These are phyloP conservation scores for Leucoraja erinaceus DNA, from an alignment of 2,113 vertebrate species.

Conservation along the genomic window DNA sequence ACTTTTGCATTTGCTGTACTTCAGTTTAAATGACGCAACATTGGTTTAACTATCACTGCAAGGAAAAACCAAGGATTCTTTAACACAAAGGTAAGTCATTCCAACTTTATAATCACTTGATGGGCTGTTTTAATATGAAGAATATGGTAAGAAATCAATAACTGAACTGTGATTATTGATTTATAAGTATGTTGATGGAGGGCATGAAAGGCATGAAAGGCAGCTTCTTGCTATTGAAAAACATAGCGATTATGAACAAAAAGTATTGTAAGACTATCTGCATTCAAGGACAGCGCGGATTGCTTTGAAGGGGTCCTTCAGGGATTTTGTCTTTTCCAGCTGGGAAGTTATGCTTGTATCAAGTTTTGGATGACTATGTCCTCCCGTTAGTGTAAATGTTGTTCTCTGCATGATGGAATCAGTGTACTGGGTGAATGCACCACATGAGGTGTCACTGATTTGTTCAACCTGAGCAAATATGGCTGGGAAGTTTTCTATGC, in stretches of 20 bases:
- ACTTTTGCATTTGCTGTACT: not conserved
- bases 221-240: not conserved
- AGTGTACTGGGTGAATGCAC: not conserved
- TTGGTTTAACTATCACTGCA: not conserved
- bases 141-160: not conserved
- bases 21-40: slow-evolving; percentile 22
- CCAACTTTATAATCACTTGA: not conserved
- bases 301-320: not conserved
- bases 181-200: not conserved
- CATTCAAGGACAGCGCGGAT: not conserved
- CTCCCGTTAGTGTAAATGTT: not conserved
- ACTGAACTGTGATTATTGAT: not conserved
- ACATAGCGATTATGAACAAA: not conserved
- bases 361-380: not conserved
- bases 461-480: not conserved
- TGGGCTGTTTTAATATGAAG: not conserved
- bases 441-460: not conserved
- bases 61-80: slow-evolving; percentile 23
- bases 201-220: not conserved
- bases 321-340: not conserved
- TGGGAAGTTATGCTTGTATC: not conserved
- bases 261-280: slow-evolving; percentile 1
- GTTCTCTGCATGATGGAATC: not conserved
- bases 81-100: slow-evolving; percentile 31
- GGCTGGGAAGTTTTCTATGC: not conserved